Percentiles rank a stretch among this genome's conserved stretches.
Conservation (phyloP, 2,888 invertebrate species). For the Rapana venosa region DNA sequence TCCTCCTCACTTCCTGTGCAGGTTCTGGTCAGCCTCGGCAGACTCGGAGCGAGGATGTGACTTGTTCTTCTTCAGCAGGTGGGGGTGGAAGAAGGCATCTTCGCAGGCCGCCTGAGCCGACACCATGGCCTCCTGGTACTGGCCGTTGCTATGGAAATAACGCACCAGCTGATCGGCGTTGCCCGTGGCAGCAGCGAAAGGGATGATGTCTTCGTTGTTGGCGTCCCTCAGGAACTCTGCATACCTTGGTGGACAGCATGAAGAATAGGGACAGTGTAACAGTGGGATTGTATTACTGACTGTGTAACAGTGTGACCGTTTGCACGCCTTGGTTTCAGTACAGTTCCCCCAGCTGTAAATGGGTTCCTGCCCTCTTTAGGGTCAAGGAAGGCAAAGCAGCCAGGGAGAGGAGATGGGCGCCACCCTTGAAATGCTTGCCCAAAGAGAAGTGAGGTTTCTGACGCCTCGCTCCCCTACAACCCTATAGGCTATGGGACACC, state of each 20-base stretch:
- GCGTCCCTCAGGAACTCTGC: conserved; percentile 68
- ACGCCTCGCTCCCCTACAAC: no score
- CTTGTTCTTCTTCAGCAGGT: conserved; percentile 42
- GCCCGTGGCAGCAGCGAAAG: conserved; percentile 75
- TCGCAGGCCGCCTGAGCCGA: conserved; percentile 71
- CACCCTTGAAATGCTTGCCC: no score
- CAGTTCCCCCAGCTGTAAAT: no score
- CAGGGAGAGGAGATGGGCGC: no score
- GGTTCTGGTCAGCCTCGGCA: conserved; percentile 40
- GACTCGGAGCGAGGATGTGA: conserved; percentile 22
- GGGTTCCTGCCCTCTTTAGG: no score
- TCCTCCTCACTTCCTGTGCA: not conserved
- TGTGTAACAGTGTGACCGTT: no score
- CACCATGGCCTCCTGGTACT: conserved; percentile 72
- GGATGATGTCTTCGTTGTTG: conserved; percentile 73
- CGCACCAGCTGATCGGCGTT: conserved; percentile 66
- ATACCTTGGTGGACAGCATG: conserved; percentile 63
- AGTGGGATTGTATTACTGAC: no score
- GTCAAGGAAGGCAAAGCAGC: no score
- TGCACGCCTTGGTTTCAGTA: no score
- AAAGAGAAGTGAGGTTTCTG: no score
- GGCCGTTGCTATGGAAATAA: conserved; percentile 66
- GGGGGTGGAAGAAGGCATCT: conserved; percentile 52
- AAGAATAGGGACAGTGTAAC: no score
- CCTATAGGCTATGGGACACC: no score